phyloP scores from a whole-genome alignment of 2,797 vertebrate genomes.

The Galaxias olidus region DNA sequence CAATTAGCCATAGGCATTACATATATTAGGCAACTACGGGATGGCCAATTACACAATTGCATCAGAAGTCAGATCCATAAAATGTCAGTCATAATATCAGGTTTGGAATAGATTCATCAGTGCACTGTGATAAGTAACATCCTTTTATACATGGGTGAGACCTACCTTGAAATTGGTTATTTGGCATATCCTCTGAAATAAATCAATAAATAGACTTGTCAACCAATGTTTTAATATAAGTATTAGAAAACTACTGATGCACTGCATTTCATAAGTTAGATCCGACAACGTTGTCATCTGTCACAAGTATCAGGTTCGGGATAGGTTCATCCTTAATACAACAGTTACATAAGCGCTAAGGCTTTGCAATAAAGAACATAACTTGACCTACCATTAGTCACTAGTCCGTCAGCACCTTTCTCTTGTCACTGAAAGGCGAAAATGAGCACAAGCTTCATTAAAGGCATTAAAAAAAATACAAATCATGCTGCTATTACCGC shows the following conservation, averaged over 20 bases:
- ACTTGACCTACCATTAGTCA: too few species aligned
- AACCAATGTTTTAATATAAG: too few species aligned
- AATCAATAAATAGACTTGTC: too few species aligned
- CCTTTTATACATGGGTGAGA: too few species aligned
- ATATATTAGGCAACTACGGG: background rate
- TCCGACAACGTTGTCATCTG: constrained; percentile 47
- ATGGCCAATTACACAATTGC: background rate
- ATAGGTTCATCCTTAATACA: constrained; percentile 48
- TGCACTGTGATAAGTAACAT: background rate
- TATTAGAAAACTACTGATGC: too few species aligned
- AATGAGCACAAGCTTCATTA: background rate
- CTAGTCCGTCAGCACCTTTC: too few species aligned
- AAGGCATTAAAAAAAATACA: too few species aligned
- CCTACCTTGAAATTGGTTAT: too few species aligned
- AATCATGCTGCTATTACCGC: too few species aligned
- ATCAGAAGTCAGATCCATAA: constrained; percentile 48
- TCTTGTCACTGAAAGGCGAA: too few species aligned
- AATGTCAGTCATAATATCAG: constrained; percentile 67
- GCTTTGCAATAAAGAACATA: too few species aligned
- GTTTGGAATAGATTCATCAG: constrained; percentile 77
- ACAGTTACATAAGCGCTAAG: background rate
- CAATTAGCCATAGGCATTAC: background rate
- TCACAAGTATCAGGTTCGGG: constrained; percentile 53
- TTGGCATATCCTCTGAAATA: too few species aligned
- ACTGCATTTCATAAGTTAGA: constrained; percentile 58